These are phyloP conservation scores for Lacanobia wlatinum DNA, from an alignment of 2,888 invertebrate species.

Conservation along the genomic window DNA sequence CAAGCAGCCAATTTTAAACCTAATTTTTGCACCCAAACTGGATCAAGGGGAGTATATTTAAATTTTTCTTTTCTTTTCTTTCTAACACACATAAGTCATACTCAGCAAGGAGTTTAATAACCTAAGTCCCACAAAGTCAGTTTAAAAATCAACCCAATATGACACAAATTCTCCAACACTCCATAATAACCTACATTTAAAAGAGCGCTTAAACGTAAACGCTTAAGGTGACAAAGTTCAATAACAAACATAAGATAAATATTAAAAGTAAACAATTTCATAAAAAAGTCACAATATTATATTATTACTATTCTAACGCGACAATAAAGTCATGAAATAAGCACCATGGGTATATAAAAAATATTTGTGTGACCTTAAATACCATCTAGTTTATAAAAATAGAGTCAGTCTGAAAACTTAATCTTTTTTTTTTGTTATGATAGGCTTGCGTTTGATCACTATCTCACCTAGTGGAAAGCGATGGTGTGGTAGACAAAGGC, in stretches of 20 bases:
- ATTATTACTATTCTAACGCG: constrained; percentile 6
- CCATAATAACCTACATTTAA: constrained; percentile 2
- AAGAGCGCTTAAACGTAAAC: not conserved
- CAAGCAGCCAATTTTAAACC: no score
- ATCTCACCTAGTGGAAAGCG: no score
- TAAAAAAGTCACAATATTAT: constrained; percentile 37
- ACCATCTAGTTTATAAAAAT: not conserved
- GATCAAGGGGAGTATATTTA: no score
- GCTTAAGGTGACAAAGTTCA: constrained; percentile 2
- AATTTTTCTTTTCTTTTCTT: no score
- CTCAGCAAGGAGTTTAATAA: no score
- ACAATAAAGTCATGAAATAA: constrained; percentile 11
- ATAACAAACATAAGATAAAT: constrained; percentile 13
- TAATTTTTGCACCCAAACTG: no score
- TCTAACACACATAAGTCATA: no score
- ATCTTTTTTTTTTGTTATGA: no score
- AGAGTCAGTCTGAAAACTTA: not conserved
- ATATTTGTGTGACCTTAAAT: not conserved
- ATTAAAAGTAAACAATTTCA: constrained; percentile 12
- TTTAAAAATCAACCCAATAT: no score
- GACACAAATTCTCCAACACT: not conserved
- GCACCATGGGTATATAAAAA: not conserved
- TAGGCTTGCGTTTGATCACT: no score
- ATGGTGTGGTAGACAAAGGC: no score
- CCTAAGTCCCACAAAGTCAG: no score